Percentiles rank a stretch among this genome's conserved stretches.
Conservation (phyloP, 1,140 invertebrate genomes). For the Brachionus rubens region DNA sequence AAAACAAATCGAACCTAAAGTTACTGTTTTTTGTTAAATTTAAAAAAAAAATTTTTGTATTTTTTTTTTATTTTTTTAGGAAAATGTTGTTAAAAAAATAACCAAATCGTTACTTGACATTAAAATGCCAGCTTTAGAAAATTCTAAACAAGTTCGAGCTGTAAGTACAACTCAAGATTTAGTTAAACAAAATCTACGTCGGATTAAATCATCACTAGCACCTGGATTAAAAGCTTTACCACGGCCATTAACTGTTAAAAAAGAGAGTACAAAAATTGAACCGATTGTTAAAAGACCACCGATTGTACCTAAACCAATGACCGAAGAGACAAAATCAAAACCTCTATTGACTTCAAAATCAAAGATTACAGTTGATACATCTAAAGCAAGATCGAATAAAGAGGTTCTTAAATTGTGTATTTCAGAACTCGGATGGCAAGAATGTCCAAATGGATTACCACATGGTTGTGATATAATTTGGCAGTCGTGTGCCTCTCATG, state of each 20-base stretch:
- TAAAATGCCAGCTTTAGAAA: neutral
- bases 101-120: neutral
- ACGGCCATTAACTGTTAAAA: too few relatives aligned
- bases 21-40: too few relatives aligned
- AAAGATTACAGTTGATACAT: constrained; percentile 56
- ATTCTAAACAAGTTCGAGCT: neutral
- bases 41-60: too few relatives aligned
- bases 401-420: constrained; percentile 55
- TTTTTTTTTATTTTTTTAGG: neutral
- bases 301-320: too few relatives aligned
- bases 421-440: constrained; percentile 54
- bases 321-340: too few relatives aligned
- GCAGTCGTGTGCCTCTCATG: constrained; percentile 40
- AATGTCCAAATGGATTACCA: constrained; percentile 19
- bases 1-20: too few relatives aligned
- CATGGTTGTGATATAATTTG: constrained; percentile 45
- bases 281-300: too few relatives aligned
- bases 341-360: neutral
- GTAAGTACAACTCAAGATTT: neutral
- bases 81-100: neutral
- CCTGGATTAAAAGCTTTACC: neutral
- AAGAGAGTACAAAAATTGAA: too few relatives aligned
- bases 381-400: constrained; percentile 53
- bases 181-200: neutral
- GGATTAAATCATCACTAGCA: neutral